Base-by-base conservation (phyloP, 2,113 vertebrate genomes). In the zebrafish (Danio rerio) region DNA sequence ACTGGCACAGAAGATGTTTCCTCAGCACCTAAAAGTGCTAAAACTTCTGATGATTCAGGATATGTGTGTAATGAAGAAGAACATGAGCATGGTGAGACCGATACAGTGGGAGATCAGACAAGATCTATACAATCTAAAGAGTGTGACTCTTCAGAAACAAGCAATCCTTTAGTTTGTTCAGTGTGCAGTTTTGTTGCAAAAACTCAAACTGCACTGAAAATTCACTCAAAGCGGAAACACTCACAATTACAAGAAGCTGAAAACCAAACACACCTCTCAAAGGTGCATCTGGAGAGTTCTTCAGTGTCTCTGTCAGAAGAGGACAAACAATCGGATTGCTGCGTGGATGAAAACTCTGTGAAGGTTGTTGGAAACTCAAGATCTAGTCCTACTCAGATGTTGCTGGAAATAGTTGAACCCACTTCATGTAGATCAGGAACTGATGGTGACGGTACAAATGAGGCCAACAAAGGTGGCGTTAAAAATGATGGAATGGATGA, bases 131-230 rank as follows among this genome's bases (percentile, higher is more conserved):
- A 80, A 66, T 72, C 83, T 1, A 82, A 61, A 12, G 82, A 81
- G 40, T 16, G 6, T 65, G 55, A 18, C 10, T 73, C 71, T 77
- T 9, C 20, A 16, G 61, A 61, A 9, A 52, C 59, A 16, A 69
- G 42, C 47, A 56, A 87, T 1, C 13, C 58, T 79, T 73, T 87
- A 68, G 75, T 83, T 47, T 94, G 95, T 80, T 7, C 89, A 0
- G 18, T 85, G 16, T 93, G 92, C 18, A 85, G 89, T 78, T 90
- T 93, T 70, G 90, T 88, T 68, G 89, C 94, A 61, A 88, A 91
- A 85, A 94, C 89, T 79, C 88, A 91, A 58, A 90, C 90, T 83
- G 90, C 94, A 73, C 81, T 94, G 86, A 95, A 95, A 89, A 93
- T 91, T 86, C 93, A 94, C 53, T 63, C 71, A 16, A 91, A 91